These are phyloP conservation scores for Aleiodes sp. DNA, from an alignment of 1,140 invertebrate genomes.

Conservation along the genomic window DNA sequence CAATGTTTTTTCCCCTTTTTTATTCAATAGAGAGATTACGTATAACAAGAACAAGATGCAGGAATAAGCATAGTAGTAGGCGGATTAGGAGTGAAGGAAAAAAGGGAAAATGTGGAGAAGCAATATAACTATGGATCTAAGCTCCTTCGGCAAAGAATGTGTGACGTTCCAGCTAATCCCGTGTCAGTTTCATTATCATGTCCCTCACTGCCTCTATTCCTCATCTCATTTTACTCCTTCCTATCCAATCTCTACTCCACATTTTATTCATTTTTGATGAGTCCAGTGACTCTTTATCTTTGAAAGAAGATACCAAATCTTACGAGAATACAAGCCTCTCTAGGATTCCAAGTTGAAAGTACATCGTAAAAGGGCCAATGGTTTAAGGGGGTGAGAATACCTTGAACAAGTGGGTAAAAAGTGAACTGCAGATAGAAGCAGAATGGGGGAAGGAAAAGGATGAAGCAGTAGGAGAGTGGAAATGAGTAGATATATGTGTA, in stretches of 20 bases:
- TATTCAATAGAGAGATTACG: no score
- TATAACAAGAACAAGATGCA: no score
- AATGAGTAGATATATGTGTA: no score
- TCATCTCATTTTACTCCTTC: neutral
- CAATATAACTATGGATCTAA: neutral
- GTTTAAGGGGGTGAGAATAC: neutral
- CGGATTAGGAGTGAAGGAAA: neutral
- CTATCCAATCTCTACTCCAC: neutral
- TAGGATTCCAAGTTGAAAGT: neutral
- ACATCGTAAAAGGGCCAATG: neutral
- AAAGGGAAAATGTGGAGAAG: neutral
- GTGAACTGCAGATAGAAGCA: neutral
- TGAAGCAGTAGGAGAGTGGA: neutral
- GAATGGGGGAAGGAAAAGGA: neutral
- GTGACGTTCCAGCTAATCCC: conserved; percentile 28
- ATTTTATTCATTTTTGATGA: conserved; percentile 34
- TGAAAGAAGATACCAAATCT: neutral
- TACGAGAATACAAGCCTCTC: neutral
- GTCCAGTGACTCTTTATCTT: conserved; percentile 26
- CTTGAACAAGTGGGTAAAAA: neutral
- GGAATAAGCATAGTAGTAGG: no score
- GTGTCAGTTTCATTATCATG: conserved; percentile 30
- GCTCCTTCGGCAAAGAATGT: neutral
- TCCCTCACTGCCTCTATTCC: neutral
- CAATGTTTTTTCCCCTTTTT: no score